phyloP scores from a whole-genome alignment of 2,797 vertebrate genomes.

The Sebastes matsubarae region DNA sequence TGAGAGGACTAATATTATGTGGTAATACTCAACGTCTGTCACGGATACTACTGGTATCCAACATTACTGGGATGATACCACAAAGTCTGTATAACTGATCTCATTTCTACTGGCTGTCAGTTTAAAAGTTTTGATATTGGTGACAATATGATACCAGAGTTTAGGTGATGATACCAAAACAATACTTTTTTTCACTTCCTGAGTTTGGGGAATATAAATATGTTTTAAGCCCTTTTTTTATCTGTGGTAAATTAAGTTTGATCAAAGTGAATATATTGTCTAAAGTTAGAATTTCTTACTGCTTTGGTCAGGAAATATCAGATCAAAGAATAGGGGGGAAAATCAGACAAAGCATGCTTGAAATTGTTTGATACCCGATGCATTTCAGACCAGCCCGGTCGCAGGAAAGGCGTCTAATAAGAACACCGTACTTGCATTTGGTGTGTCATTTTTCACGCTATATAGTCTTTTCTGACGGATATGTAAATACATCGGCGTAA shows the following conservation, averaged over 20 bases:
- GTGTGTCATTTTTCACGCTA: too few relatives aligned
- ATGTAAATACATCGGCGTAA: too few relatives aligned
- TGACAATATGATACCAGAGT: not conserved
- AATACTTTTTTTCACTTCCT: not conserved
- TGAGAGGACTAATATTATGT: slow-evolving; percentile 25
- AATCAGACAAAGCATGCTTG: not conserved
- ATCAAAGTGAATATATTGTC: not conserved
- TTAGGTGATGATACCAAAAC: not conserved
- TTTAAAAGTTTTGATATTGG: not conserved
- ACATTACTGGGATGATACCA: slow-evolving; percentile 8
- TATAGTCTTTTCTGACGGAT: too few relatives aligned
- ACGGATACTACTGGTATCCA: slow-evolving; percentile 16
- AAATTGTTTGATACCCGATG: not conserved
- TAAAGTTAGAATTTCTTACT: not conserved
- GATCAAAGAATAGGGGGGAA: not conserved
- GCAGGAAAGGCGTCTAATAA: too few relatives aligned
- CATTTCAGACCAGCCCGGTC: not conserved
- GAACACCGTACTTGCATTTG: too few relatives aligned
- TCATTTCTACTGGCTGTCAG: not conserved
- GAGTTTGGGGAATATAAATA: not conserved
- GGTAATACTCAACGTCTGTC: slow-evolving; percentile 34
- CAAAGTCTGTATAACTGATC: not conserved
- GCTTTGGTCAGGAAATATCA: not conserved
- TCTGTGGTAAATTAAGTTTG: not conserved
- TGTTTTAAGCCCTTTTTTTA: not conserved